Evolutionary conservation across 2,113 vertebrate genomes (phyloP).

Genomic region (Paramisgurnus dabryanus): DNA sequence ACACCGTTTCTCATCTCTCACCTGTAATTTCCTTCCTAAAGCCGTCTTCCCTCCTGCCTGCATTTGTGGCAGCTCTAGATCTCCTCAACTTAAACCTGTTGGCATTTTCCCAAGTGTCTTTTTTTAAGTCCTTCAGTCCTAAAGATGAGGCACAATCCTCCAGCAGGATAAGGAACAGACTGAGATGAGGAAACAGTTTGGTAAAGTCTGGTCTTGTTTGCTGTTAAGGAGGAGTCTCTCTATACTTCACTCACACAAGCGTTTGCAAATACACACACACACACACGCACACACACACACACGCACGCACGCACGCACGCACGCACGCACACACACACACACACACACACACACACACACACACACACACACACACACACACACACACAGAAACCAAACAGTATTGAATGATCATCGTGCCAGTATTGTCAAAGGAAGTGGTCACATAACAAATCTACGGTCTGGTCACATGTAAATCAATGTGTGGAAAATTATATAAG

Average conservation of each 20-base stretch:
- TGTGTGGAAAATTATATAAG: too few relatives aligned
- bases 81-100: not conserved
- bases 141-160: constrained; percentile 4
- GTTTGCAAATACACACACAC: constrained; percentile 12
- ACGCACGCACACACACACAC: not conserved
- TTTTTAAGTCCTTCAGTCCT: not conserved
- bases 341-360: not conserved
- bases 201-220: constrained; percentile 48
- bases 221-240: constrained; percentile 54
- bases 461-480: too few relatives aligned
- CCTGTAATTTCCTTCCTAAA: constrained; percentile 16
- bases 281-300: constrained; percentile 5
- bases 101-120: not conserved
- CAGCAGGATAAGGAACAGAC: not conserved
- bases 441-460: not conserved
- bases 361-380: not conserved
- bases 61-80: not conserved
- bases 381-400: constrained; percentile 12
- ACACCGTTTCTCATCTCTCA: constrained; percentile 5
- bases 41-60: not conserved
- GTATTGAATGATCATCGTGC: not conserved
- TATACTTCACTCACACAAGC: not conserved
- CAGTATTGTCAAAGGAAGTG: not conserved
- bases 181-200: constrained; percentile 31
- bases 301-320: constrained; percentile 7